These are phyloP conservation scores for Hipparchia sbordonii DNA, from an alignment of 2,888 invertebrate genomes.

Conservation along the genomic window DNA sequence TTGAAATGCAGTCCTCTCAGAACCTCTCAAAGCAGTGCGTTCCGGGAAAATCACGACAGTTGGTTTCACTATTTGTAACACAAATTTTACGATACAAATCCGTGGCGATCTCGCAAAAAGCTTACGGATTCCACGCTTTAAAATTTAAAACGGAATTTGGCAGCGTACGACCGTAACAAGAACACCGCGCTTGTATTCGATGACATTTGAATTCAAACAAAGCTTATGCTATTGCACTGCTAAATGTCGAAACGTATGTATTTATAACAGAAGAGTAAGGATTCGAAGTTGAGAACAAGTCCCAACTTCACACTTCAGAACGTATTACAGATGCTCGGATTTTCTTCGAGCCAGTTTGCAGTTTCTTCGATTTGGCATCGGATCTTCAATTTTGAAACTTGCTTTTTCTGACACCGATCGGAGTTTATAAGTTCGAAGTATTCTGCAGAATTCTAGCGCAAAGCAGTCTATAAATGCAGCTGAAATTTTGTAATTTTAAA, in stretches of 20 bases:
- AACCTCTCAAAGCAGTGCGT: neutral
- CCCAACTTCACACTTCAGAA: neutral
- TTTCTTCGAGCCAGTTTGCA: neutral
- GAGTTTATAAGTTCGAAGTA: slow-evolving; percentile 2
- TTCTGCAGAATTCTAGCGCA: neutral
- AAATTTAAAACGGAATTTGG: slow-evolving; percentile 9
- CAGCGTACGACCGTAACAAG: slow-evolving; percentile 1
- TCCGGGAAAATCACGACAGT: neutral
- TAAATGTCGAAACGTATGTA: neutral
- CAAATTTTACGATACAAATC: slow-evolving; percentile 8
- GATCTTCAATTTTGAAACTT: neutral
- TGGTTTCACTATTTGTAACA: neutral
- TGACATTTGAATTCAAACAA: neutral
- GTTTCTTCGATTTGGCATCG: neutral
- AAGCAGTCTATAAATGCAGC: too few relatives aligned
- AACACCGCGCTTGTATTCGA: slow-evolving; percentile 4
- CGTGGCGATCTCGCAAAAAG: slow-evolving; percentile 6
- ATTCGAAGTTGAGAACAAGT: neutral
- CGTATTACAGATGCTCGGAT: neutral
- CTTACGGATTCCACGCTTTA: slow-evolving; percentile 9
- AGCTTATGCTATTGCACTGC: neutral
- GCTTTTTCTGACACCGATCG: slow-evolving; percentile 1
- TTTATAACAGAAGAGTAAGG: neutral
- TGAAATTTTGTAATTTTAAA: too few relatives aligned
- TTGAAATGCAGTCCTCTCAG: neutral